Evolutionary conservation across 2,797 vertebrate genomes (phyloP).

Genomic region (Pempheris klunzingeri): DNA sequence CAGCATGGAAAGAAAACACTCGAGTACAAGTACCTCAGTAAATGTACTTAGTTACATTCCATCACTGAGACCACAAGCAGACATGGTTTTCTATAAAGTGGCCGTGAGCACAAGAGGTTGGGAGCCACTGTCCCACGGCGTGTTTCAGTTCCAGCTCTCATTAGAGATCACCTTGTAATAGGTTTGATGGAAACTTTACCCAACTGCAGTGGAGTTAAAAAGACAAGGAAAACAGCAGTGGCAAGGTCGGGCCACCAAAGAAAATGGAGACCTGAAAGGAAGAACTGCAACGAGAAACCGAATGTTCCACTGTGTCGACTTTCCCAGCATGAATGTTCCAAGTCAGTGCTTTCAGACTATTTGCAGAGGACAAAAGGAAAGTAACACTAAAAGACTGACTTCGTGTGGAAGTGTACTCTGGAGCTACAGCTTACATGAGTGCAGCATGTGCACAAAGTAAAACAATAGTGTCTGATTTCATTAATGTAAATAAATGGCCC

Average conservation of each 20-base stretch:
- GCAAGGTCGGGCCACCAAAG: slow-evolving; percentile 31
- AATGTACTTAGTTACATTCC: too few relatives aligned
- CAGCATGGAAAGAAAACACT: too few relatives aligned
- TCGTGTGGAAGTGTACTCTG: neutral
- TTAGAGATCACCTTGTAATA: neutral
- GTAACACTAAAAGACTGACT: neutral
- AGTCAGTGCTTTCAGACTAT: slow-evolving; percentile 7
- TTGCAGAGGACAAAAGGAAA: slow-evolving; percentile 19
- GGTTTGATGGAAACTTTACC: neutral
- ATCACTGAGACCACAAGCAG: too few relatives aligned
- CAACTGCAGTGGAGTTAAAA: neutral
- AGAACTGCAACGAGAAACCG: slow-evolving; percentile 20
- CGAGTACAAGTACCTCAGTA: too few relatives aligned
- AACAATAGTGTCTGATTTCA: neutral
- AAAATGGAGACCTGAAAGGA: slow-evolving; percentile 19
- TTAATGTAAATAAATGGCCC: neutral
- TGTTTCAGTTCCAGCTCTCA: neutral
- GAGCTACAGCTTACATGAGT: too few relatives aligned
- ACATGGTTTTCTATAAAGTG: too few relatives aligned
- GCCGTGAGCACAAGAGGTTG: too few relatives aligned
- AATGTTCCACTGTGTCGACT: slow-evolving; percentile 17
- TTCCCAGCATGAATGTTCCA: slow-evolving; percentile 16
- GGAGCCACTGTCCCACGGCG: neutral
- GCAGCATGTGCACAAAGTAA: neutral
- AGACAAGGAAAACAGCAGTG: neutral